phyloP scores from a whole-genome alignment of 2,797 vertebrate genomes.

The Aphelocoma californica region DNA sequence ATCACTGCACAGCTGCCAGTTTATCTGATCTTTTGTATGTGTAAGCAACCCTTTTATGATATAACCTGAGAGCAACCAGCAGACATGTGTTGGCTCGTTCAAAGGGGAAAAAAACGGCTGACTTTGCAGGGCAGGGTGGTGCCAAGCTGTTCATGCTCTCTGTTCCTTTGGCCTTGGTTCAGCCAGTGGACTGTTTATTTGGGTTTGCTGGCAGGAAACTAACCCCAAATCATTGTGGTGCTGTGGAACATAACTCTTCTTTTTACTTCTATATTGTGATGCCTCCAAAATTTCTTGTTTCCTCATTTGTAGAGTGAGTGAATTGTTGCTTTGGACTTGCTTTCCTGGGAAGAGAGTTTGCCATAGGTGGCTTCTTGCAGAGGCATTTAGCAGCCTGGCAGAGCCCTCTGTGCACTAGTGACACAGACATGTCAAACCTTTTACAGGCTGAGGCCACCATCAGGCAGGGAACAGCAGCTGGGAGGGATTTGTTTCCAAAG shows the following conservation, averaged over 20 bases:
- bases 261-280: neutral
- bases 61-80: constrained; percentile 1
- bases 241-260: neutral
- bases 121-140: constrained; percentile 3
- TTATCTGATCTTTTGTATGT: neutral
- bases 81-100: neutral
- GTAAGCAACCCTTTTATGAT: constrained; percentile 19
- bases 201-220: constrained; percentile 20
- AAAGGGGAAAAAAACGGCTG: neutral
- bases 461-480: neutral
- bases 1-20: neutral
- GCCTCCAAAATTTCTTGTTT: neutral
- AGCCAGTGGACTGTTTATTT: constrained; percentile 34
- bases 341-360: neutral
- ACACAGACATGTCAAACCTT: neutral
- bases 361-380: neutral
- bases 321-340: neutral
- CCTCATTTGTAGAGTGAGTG: neutral
- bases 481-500: neutral
- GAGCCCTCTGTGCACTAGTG: neutral
- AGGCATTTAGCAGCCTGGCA: neutral
- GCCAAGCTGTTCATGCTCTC: neutral
- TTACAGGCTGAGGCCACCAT: neutral
- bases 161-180: constrained; percentile 27
- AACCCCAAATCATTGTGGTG: neutral